phyloP scores from a whole-genome alignment of 1,140 invertebrate species.

The Drosophila sulfurigaster region DNA sequence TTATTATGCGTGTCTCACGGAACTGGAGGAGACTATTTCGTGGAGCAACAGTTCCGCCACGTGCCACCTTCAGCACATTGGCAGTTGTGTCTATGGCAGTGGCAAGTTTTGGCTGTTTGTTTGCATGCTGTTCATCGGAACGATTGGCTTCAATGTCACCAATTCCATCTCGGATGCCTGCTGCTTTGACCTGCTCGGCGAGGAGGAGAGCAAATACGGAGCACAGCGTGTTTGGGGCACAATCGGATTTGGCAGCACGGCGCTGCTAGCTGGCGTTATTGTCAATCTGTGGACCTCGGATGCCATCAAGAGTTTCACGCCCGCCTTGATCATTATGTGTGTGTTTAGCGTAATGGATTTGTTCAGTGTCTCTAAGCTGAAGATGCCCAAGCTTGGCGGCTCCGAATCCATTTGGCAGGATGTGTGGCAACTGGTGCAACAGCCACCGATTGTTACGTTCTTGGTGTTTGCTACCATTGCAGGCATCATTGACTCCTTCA shows the following conservation, averaged over 20 bases:
- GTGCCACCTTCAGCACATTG: slow-evolving; percentile 42
- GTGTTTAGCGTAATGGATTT: slow-evolving; percentile 88
- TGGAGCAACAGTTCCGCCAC: slow-evolving; percentile 28
- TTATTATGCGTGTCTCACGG: slow-evolving; percentile 49
- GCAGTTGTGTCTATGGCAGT: slow-evolving; percentile 86
- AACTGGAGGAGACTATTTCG: not conserved
- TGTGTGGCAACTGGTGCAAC: slow-evolving; percentile 86
- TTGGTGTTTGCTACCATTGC: slow-evolving; percentile 89
- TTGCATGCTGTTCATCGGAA: slow-evolving; percentile 89
- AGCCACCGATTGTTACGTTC: slow-evolving; percentile 88
- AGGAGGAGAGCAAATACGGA: slow-evolving; percentile 89
- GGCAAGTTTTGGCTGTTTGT: slow-evolving; percentile 90
- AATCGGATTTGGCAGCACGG: slow-evolving; percentile 90
- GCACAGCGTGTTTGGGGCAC: slow-evolving; percentile 92
- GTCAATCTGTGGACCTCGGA: slow-evolving; percentile 87
- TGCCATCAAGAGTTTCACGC: slow-evolving; percentile 88
- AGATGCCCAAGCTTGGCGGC: slow-evolving; percentile 88
- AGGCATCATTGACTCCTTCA: slow-evolving; percentile 91
- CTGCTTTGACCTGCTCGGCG: slow-evolving; percentile 92
- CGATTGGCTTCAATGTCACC: slow-evolving; percentile 90
- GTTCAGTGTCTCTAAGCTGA: slow-evolving; percentile 87
- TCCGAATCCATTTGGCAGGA: slow-evolving; percentile 89
- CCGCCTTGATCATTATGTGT: slow-evolving; percentile 89
- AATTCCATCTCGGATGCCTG: slow-evolving; percentile 92
- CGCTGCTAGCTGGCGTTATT: slow-evolving; percentile 88